These are phyloP conservation scores for Tylochromis polylepis DNA, from an alignment of 2,113 vertebrate species.

Conservation along the genomic window DNA sequence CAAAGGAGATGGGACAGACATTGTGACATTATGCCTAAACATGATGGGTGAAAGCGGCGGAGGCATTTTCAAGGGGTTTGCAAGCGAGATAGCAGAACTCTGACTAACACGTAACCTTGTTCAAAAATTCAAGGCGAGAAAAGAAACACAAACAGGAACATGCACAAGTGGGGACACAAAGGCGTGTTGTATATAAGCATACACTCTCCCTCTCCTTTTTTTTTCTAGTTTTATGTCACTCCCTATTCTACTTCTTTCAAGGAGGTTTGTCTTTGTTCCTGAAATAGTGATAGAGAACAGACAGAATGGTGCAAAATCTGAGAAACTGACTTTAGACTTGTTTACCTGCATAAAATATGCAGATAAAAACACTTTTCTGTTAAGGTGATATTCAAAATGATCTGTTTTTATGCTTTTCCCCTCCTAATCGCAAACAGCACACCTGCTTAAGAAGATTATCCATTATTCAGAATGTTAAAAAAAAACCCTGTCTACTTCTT, in stretches of 20 bases:
- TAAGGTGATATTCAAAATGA: neutral
- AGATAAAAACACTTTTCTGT: conserved; percentile 14
- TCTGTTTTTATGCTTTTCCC: neutral
- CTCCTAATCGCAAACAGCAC: conserved; percentile 6
- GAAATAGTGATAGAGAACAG: conserved; percentile 36
- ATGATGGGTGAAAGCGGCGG: neutral
- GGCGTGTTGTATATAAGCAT: neutral
- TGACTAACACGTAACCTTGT: conserved; percentile 14
- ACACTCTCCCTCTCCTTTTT: neutral
- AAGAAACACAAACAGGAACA: neutral
- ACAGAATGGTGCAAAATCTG: neutral
- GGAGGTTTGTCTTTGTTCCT: conserved; percentile 30
- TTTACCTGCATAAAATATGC: conserved; percentile 29
- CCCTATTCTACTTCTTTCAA: conserved; percentile 10
- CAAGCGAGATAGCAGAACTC: neutral
- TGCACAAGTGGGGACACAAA: neutral
- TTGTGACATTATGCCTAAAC: neutral
- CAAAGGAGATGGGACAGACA: neutral
- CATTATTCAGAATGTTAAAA: neutral
- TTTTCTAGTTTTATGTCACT: conserved; percentile 10
- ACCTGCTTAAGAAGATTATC: neutral
- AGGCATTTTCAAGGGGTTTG: neutral
- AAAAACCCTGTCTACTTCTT: neutral
- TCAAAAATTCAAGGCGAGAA: conserved; percentile 27
- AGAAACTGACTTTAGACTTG: conserved; percentile 27